Conservation (phyloP, 2,797 vertebrate genomes). For the Myripristis jacobus region DNA sequence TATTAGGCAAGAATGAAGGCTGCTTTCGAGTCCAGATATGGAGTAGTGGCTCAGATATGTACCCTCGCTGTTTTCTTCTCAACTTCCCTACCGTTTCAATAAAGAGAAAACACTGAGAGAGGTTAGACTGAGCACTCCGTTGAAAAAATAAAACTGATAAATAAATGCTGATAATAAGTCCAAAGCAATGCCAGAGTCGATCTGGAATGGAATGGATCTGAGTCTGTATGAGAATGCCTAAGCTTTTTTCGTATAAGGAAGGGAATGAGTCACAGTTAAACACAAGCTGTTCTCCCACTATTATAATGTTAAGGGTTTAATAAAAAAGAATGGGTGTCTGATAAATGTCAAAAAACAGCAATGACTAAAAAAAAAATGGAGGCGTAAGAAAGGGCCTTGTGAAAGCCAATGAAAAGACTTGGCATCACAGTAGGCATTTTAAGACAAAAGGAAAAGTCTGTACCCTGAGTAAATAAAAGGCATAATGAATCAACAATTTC, state of each 20-base stretch:
- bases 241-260: slow-evolving; percentile 66
- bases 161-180: slow-evolving; percentile 44
- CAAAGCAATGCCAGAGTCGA: slow-evolving; percentile 48
- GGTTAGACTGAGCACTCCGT: slow-evolving; percentile 33
- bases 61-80: slow-evolving; percentile 16
- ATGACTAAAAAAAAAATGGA: slow-evolving; percentile 40
- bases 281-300: slow-evolving; percentile 69
- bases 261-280: slow-evolving; percentile 72
- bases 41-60: slow-evolving; percentile 24
- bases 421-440: neutral
- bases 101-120: neutral
- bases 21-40: slow-evolving; percentile 33
- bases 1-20: slow-evolving; percentile 33
- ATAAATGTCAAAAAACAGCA: slow-evolving; percentile 36
- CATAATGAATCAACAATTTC: neutral
- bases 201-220: no score
- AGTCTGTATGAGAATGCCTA: slow-evolving; percentile 18
- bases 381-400: slow-evolving; percentile 11
- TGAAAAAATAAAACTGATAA: slow-evolving; percentile 21
- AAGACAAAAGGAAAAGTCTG: neutral
- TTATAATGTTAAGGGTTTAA: slow-evolving; percentile 46
- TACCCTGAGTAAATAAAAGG: no score
- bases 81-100: neutral
- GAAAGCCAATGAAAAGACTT: slow-evolving; percentile 3
- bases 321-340: slow-evolving; percentile 31